A percentile compares a stretch with the other conserved stretches of the same genome.
phyloP scores from a whole-genome alignment of 2,888 invertebrate species.

The Biston betularia region DNA sequence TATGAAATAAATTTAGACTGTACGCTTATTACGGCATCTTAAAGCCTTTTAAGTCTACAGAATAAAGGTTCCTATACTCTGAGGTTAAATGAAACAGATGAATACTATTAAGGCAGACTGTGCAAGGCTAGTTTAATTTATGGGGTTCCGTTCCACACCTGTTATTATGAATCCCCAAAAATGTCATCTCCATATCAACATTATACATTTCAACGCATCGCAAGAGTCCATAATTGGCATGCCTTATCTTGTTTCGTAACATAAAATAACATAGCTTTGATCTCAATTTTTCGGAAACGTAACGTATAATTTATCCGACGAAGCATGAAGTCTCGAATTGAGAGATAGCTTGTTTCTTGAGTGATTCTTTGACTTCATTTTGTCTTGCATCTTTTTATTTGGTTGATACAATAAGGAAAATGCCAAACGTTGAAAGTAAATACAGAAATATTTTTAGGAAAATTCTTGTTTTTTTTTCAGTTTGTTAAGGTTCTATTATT shows the following conservation, averaged over 20 bases:
- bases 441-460: background rate
- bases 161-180: background rate
- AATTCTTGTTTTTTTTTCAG: too few relatives aligned
- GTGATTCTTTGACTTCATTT: conserved; percentile 29
- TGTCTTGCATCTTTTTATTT: conserved; percentile 1
- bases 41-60: too few relatives aligned
- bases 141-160: too few relatives aligned
- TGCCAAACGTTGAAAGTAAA: background rate
- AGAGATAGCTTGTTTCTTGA: conserved; percentile 36
- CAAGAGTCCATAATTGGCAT: conserved; percentile 42
- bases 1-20: too few relatives aligned
- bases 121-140: too few relatives aligned
- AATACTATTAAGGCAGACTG: too few relatives aligned
- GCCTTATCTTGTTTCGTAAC: conserved; percentile 50
- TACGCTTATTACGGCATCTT: too few relatives aligned
- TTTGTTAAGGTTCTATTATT: too few relatives aligned
- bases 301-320: conserved; percentile 56
- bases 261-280: conserved; percentile 49
- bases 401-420: background rate
- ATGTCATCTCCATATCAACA: conserved; percentile 1
- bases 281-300: conserved; percentile 53
- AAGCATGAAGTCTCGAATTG: conserved; percentile 49
- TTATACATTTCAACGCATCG: conserved; percentile 28
- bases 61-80: too few relatives aligned
- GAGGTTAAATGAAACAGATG: too few relatives aligned